These are phyloP conservation scores for Scaptomyza hsui DNA, from an alignment of 1,140 invertebrate genomes.

Conservation along the genomic window DNA sequence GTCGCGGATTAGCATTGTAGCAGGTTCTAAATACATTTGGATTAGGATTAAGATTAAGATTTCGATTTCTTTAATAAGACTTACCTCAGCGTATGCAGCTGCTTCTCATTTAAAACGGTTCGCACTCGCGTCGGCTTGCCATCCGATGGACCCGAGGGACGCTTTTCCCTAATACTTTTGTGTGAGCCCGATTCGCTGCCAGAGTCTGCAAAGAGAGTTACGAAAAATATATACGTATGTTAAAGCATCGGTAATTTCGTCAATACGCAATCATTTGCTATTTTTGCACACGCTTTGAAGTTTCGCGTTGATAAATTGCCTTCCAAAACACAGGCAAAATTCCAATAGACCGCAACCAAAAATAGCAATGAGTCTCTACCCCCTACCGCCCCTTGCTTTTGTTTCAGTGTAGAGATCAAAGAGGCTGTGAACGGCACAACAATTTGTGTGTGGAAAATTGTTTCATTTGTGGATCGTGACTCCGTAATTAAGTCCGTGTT, in stretches of 20 bases:
- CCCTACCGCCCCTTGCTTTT: not conserved
- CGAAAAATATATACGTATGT: too few relatives aligned
- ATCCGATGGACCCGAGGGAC: slow-evolving; percentile 88
- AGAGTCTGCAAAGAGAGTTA: slow-evolving; percentile 89
- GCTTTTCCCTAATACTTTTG: slow-evolving; percentile 88
- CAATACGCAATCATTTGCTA: slow-evolving; percentile 36
- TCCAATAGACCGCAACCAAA: slow-evolving; percentile 42
- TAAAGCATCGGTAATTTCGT: not conserved
- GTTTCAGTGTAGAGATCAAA: slow-evolving; percentile 25
- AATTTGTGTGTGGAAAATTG: slow-evolving; percentile 2
- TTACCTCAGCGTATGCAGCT: slow-evolving; percentile 95
- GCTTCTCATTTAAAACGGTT: slow-evolving; percentile 99
- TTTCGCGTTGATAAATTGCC: slow-evolving; percentile 46
- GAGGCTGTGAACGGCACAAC: slow-evolving; percentile 17
- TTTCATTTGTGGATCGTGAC: slow-evolving; percentile 14
- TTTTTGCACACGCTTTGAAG: slow-evolving; percentile 63
- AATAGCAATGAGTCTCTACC: slow-evolving; percentile 23
- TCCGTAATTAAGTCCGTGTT: slow-evolving; percentile 81
- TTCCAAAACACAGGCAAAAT: slow-evolving; percentile 10
- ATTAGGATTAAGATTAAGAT: not conserved
- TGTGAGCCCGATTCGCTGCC: slow-evolving; percentile 93
- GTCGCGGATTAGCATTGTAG: slow-evolving; percentile 98
- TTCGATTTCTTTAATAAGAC: not conserved
- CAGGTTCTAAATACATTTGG: slow-evolving; percentile 87
- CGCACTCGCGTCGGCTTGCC: slow-evolving; percentile 98